A percentile compares a stretch with the other conserved stretches of the same genome.
Evolutionary conservation across 30 jellyfish, hydroid and myxozoan genomes (phyloP).

Genomic region (Aurelia coerulea): DNA sequence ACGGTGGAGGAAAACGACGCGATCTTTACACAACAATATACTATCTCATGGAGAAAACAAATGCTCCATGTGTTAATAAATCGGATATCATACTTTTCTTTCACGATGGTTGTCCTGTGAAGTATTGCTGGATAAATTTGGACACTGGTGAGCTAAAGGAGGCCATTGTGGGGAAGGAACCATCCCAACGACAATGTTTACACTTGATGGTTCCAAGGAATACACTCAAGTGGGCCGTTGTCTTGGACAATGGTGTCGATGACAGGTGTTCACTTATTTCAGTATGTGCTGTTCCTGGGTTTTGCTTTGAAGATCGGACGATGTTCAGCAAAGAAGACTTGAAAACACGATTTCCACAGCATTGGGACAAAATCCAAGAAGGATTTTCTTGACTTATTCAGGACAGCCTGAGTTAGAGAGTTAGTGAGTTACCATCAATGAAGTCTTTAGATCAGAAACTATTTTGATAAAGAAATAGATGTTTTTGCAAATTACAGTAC

Average conservation of each 20-base stretch:
- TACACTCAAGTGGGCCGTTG: slow-evolving; percentile 52
- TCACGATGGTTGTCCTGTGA: slow-evolving; percentile 57
- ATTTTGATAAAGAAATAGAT: neutral
- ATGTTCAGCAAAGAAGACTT: slow-evolving; percentile 30
- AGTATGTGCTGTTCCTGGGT: slow-evolving; percentile 49
- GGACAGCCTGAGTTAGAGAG: neutral
- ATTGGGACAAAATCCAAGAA: slow-evolving; percentile 43
- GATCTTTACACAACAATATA: slow-evolving; percentile 44
- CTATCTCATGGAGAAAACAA: slow-evolving; percentile 38
- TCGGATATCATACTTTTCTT: slow-evolving; percentile 40
- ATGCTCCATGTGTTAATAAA: slow-evolving; percentile 19
- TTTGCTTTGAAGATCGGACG: slow-evolving; percentile 32
- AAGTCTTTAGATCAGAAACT: neutral
- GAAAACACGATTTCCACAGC: slow-evolving; percentile 33
- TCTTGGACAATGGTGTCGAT: slow-evolving; percentile 33
- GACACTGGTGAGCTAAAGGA: slow-evolving; percentile 8
- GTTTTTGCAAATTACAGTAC: neutral
- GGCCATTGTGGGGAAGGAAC: slow-evolving; percentile 29
- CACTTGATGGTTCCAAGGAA: slow-evolving; percentile 49
- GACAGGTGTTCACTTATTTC: slow-evolving; percentile 39
- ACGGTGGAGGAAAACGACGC: slow-evolving; percentile 3
- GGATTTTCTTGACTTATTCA: neutral
- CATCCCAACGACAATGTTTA: slow-evolving; percentile 25
- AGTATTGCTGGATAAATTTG: slow-evolving; percentile 50
- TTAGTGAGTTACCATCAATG: too few relatives aligned